Conservation (phyloP, 2,113 vertebrate species). For the Aythya baeri region DNA sequence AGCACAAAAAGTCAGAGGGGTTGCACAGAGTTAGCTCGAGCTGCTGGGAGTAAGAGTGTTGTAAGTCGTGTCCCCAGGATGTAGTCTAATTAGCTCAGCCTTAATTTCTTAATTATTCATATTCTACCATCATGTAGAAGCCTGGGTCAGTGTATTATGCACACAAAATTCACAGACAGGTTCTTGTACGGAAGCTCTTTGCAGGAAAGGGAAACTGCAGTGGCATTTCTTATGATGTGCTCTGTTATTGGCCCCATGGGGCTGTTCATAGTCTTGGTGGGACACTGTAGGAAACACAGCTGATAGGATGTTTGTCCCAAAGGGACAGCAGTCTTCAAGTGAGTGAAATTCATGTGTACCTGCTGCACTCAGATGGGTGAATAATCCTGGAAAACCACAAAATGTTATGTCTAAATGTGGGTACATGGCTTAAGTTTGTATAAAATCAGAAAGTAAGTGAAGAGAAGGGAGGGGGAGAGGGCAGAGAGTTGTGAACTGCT, state of each 20-base stretch:
- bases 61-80: not conserved
- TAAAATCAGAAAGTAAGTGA: not conserved
- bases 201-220: accelerated
- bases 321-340: not conserved
- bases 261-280: accelerated
- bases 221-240: accelerated
- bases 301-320: not conserved
- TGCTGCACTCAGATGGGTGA: not conserved
- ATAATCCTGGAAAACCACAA: not conserved
- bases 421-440: not conserved
- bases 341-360: not conserved
- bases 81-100: not conserved
- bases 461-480: not conserved
- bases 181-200: not conserved
- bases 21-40: not conserved
- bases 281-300: not conserved
- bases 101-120: not conserved
- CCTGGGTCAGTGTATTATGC: not conserved
- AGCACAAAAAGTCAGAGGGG: not conserved
- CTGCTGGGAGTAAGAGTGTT: not conserved
- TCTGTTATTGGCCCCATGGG: not conserved
- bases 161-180: not conserved
- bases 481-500: not conserved
- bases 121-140: not conserved
- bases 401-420: not conserved